Conservation (phyloP, 2,888 invertebrate genomes). For the Dicycla oo region DNA sequence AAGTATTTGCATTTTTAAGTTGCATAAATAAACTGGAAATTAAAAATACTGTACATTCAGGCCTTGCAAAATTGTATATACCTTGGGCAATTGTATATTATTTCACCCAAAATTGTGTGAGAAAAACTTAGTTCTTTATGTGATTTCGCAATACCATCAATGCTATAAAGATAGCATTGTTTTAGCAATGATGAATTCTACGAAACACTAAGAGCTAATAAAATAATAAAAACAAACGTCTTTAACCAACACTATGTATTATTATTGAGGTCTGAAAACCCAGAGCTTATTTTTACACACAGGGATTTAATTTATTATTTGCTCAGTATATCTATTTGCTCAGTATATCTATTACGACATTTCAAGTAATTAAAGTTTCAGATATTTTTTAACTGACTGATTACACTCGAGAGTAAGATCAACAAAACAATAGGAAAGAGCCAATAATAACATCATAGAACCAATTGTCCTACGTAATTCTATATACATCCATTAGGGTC, state of each 20-base stretch:
- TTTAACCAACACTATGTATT: conserved; percentile 17
- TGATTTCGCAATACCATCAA: conserved; percentile 34
- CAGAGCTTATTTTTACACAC: conserved; percentile 29
- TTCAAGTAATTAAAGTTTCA: conserved; percentile 17
- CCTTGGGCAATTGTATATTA: too few relatives aligned
- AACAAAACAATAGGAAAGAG: conserved; percentile 36
- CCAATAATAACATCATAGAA: conserved; percentile 57
- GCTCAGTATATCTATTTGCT: conserved; percentile 19
- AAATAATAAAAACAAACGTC: conserved; percentile 42
- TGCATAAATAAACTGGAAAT: conserved; percentile 8
- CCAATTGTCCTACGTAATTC: conserved; percentile 68
- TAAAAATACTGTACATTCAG: neutral
- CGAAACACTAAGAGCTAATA: conserved; percentile 27
- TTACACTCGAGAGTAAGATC: neutral
- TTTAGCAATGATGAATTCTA: conserved; percentile 30
- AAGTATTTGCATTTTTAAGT: conserved; percentile 13
- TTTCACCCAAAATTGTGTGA: conserved; percentile 27
- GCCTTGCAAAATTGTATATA: conserved; percentile 15
- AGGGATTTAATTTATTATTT: conserved; percentile 36
- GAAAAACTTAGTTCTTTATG: conserved; percentile 23
- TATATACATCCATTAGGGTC: conserved; percentile 66
- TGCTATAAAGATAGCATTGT: conserved; percentile 32
- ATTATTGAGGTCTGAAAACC: conserved; percentile 33
- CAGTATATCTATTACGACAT: conserved; percentile 24
- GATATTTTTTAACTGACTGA: neutral